Evolutionary conservation across 2,888 invertebrate genomes (phyloP), one percentile per base, ranked within the genome.

Genomic region (Conchocele bisecta): DNA sequence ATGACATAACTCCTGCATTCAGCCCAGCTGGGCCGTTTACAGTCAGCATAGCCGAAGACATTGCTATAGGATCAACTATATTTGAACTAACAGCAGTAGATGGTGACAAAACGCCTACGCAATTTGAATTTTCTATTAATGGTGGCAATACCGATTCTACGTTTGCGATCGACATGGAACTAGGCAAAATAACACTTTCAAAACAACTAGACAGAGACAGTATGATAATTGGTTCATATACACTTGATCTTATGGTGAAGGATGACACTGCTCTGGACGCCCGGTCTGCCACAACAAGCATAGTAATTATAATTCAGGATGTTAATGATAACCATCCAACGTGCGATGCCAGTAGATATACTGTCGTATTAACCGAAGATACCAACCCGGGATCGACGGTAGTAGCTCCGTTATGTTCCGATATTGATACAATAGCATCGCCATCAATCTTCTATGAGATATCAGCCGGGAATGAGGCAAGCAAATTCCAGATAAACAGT

Each of bases 1-100:
- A 87, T 69, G 87, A 87, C 64, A 82, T 41, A n/a, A 56, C 70
- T 2, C 87, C 87, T 6, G 46, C 61, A 0, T 87, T 84, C 56
- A 42, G 50, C 2, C 80, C 78, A 20, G 44, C 81, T n/a, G 65
- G 75, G 22, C 79, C 72, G 0, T 74, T 71, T 28, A 63, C 72
- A 1, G 35, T 63, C 2, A 63, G 39, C 20, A 54, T 78, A 11
- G 54, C 63, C 39, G 82, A 82, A 60, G 66, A 84, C 44, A 60
- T 67, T 15, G 29, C 73, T 2, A 29, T 81, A 2, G 83, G 81
- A 1, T 54, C 31, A 6, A 63, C 79, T 7, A 63, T 88, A 15
- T 79, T 75, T 48, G 64, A 76, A 48, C 29, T 86, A 0, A 56
- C 64, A 41, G 85, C 84, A 24, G 79, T 74, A 5, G 86, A 88